Base-by-base conservation (phyloP, 2,888 invertebrate genomes). In the Patella depressa region DNA sequence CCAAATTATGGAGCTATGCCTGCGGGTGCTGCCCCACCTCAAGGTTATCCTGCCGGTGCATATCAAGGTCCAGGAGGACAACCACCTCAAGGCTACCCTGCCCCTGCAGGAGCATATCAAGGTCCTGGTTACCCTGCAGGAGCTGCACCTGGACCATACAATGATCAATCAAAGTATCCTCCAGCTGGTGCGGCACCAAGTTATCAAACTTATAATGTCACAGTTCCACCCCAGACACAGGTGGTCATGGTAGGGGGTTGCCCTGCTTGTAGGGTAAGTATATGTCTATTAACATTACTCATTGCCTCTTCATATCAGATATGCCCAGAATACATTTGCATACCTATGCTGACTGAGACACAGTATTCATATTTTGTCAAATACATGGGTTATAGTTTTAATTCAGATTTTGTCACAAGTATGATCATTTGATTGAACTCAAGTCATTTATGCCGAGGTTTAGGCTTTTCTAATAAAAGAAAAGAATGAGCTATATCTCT, bases 191-290 rank as follows among this genome's bases (percentile, higher is more conserved):
- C 83, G 11, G 73, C 53, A 17, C 83, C 84, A n/a, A 78, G 78
- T 71, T 85, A 78, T 94, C 95, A 81, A 94, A 95, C 77, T 76
- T 74, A 69, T 65, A 79, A 65, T 71, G 71, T 73, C 78, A 78
- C 76, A 75, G 76, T 81, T 73, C 86, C 85, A 45, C 88, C 85
- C 24, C 83, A 83, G 74, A 94, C 95, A 4, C 95, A 96, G 81
- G 96, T 97, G 59, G 95, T 97, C 81, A 93, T 96, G 0, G 95
- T 97, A 0, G 96, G 96, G 0, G 96, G 95, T 3, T 97, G 97
- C 91, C 97, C 97, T 2, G 95, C 96, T 1, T 97, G 97, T 89
- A 93, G 97, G 84, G 96, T 94, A 88, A 91, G 92, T 88, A 14
- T n/a, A 75, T 45, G n/a, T 76, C 2, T 70, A 17, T 14, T 24